A percentile compares a stretch with the other conserved stretches of the same genome.
Evolutionary conservation across 2,888 invertebrate genomes (phyloP).

Genomic region (Eremobia ochroleuca): DNA sequence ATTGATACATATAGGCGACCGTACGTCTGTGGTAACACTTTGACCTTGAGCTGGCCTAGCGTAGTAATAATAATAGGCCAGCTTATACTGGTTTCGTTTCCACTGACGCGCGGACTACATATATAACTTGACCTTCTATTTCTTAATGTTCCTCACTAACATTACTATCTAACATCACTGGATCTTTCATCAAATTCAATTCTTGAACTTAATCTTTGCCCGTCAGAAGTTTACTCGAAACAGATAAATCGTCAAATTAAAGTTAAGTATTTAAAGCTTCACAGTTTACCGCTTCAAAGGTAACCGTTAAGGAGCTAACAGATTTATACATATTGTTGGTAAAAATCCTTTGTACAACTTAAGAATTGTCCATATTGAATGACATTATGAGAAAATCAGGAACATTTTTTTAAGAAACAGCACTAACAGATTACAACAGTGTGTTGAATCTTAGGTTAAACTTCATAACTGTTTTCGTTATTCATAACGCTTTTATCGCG

Average conservation of each 20-base stretch:
- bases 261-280: constrained; percentile 54
- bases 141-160: not conserved
- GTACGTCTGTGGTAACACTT: not conserved
- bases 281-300: constrained; percentile 55
- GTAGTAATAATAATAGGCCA: not conserved
- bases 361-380: not conserved
- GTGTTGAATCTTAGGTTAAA: not conserved
- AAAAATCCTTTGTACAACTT: not conserved
- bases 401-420: not conserved
- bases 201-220: constrained; percentile 45
- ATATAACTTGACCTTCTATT: not conserved
- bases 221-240: constrained; percentile 36
- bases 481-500: not conserved
- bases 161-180: not conserved
- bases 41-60: not conserved
- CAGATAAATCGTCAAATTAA: constrained; percentile 63
- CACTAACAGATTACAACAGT: not conserved
- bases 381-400: no score
- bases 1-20: not conserved
- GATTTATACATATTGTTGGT: constrained; percentile 44
- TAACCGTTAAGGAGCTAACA: constrained; percentile 44
- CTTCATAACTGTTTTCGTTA: not conserved
- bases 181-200: not conserved
- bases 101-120: not conserved
- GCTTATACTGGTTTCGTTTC: not conserved